Evolutionary conservation across 2,888 invertebrate species (phyloP).

Genomic region (Gastracanthus pulcherrimus): DNA sequence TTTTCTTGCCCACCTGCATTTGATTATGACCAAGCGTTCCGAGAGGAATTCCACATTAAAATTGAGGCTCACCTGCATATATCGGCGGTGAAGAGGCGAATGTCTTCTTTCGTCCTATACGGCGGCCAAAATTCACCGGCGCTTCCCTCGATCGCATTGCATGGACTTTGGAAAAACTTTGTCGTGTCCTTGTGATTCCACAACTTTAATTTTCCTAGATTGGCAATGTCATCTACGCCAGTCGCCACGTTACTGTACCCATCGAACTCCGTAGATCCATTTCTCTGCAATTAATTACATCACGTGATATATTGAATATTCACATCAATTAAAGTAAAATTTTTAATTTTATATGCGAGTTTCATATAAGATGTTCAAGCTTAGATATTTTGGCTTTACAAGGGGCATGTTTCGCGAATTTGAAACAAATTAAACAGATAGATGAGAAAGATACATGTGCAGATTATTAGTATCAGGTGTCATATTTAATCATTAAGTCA

Average conservation of each 20-base stretch:
- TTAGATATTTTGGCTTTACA: too few relatives aligned
- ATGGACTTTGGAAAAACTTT: slow-evolving; percentile 78
- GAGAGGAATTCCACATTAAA: neutral
- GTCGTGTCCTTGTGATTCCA: slow-evolving; percentile 86
- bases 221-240: slow-evolving; percentile 81
- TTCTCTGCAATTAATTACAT: slow-evolving; percentile 81
- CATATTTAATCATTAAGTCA: slow-evolving; percentile 28
- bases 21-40: neutral
- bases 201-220: slow-evolving; percentile 84
- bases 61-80: slow-evolving; percentile 82
- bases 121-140: slow-evolving; percentile 90
- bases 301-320: neutral
- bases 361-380: too few relatives aligned
- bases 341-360: too few relatives aligned
- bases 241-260: slow-evolving; percentile 89
- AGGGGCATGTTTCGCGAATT: too few relatives aligned
- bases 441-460: neutral
- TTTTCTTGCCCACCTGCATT: neutral
- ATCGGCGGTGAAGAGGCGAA: slow-evolving; percentile 86
- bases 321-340: too few relatives aligned
- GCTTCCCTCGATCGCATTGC: slow-evolving; percentile 84
- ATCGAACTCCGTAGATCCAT: slow-evolving; percentile 85
- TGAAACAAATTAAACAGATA: too few relatives aligned
- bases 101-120: slow-evolving; percentile 80
- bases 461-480: slow-evolving; percentile 7